Evolutionary conservation across 37 sponge, comb jelly and placozoan genomes (phyloP).

Genomic region (Beroe forskalii): DNA sequence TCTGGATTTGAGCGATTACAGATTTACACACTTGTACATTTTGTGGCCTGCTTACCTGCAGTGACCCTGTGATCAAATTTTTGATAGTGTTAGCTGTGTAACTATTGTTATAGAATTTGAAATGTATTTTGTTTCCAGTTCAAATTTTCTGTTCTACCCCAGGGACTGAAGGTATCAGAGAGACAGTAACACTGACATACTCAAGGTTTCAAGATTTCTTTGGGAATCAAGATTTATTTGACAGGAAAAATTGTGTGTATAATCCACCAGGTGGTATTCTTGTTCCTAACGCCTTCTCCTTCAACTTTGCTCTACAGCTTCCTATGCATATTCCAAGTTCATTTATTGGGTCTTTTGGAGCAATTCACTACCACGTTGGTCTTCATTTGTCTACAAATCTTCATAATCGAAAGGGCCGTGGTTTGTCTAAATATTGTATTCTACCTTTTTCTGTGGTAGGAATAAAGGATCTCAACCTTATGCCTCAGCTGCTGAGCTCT

Average conservation of each 20-base stretch:
- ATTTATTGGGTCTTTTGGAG: neutral
- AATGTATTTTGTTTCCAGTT: no score
- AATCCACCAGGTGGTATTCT: neutral
- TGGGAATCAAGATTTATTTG: neutral
- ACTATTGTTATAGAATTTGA: no score
- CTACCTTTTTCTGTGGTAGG: constrained; percentile 24
- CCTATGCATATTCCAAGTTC: neutral
- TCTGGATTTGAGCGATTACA: no score
- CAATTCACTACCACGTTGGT: neutral
- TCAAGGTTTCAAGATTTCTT: no score
- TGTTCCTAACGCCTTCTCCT: neutral
- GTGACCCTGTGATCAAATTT: neutral
- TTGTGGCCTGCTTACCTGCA: neutral
- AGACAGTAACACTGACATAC: no score
- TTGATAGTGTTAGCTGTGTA: neutral
- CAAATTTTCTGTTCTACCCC: no score
- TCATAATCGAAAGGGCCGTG: neutral
- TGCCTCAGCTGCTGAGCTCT: neutral
- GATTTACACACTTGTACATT: no score
- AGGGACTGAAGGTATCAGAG: no score
- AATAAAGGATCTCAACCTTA: constrained; percentile 2
- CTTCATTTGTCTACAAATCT: no score
- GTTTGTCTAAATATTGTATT: neutral
- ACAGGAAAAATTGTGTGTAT: neutral
- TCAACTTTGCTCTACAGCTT: neutral